Evolutionary conservation across 1,140 invertebrate species (phyloP), one percentile per base, ranked within the genome.

Genomic region (Tetramorium alpestre): DNA sequence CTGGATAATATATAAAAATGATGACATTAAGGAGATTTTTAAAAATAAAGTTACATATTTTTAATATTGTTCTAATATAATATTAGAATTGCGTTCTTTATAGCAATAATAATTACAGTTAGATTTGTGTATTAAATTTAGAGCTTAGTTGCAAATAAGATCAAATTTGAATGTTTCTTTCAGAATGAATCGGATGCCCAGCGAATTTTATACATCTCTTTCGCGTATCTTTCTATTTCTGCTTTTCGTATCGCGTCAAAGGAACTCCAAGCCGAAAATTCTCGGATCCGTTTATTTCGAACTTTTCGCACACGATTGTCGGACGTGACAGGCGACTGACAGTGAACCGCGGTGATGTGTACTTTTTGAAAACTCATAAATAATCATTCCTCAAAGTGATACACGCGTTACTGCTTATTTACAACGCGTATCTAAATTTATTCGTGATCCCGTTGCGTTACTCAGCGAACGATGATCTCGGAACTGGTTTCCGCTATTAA

Each of bases 281-380:
- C 56, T 87, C 78, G 67, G 86, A 87, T 89, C 75, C 85, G 87
- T 91, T 91, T 88, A 91, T 89, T 89, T 90, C 80, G 62, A 91
- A 91, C 84, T 72, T 47, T 88, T 81, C 51, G 54, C 47, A 62
- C n/a, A 49, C 38, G 77, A 80, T 72, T 69, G 78, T 91, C 76
- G 62, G 76, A 81, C 70, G 77, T 72, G 77, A 75, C 82, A 58
- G 77, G 51, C 85, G 77, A 87, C 80, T 81, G 73, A 86, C 72
- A 76, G 72, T 47, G 58, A 56, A 7, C 47, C 64, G 76, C 25
- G 76, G 11, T 22, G 60, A 78, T 28, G 58, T 78, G 60, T 78
- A 65, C 44, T 22, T 65, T 80, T 81, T 54, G 64, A 69, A 70
- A 81, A 54, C n/a, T 69, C 64, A 47, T 69, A 69, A 81, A 69